These are phyloP conservation scores for Scaptomyza flava DNA, from an alignment of 2,888 invertebrate species.

Conservation along the genomic window DNA sequence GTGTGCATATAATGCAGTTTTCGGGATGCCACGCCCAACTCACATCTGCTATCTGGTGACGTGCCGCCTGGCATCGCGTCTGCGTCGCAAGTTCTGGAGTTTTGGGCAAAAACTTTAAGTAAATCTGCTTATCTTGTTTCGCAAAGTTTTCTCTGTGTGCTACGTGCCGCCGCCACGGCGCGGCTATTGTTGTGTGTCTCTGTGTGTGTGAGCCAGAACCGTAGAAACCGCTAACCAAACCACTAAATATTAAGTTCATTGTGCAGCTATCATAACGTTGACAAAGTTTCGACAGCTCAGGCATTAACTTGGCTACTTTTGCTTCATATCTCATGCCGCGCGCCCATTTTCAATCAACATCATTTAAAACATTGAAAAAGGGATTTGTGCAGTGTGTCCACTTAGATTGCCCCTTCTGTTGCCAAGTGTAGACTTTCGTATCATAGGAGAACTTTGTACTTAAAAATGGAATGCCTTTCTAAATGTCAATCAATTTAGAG, in stretches of 20 bases:
- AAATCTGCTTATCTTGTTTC: conserved; percentile 81
- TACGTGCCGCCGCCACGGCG: conserved; percentile 81
- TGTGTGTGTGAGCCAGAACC: conserved; percentile 19
- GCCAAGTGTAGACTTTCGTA: conserved; percentile 34
- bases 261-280: conserved; percentile 72
- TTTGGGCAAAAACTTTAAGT: conserved; percentile 67
- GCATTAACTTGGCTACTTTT: conserved; percentile 61
- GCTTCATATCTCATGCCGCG: conserved; percentile 51
- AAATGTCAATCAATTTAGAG: too few species aligned
- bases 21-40: conserved; percentile 28
- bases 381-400: background rate
- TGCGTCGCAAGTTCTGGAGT: conserved; percentile 59
- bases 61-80: conserved; percentile 42
- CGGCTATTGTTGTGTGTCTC: conserved; percentile 56
- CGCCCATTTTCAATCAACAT: conserved; percentile 59
- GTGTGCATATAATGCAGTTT: conserved; percentile 44
- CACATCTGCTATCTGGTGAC: conserved; percentile 28
- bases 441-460: background rate
- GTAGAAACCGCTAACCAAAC: background rate
- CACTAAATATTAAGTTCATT: conserved; percentile 50
- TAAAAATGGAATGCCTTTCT: background rate
- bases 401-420: conserved; percentile 37
- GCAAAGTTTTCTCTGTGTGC: conserved; percentile 57
- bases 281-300: conserved; percentile 64
- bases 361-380: background rate